These are phyloP conservation scores for Corythoichthys haematopterus DNA, from an alignment of 2,113 vertebrate species.

Conservation along the genomic window DNA sequence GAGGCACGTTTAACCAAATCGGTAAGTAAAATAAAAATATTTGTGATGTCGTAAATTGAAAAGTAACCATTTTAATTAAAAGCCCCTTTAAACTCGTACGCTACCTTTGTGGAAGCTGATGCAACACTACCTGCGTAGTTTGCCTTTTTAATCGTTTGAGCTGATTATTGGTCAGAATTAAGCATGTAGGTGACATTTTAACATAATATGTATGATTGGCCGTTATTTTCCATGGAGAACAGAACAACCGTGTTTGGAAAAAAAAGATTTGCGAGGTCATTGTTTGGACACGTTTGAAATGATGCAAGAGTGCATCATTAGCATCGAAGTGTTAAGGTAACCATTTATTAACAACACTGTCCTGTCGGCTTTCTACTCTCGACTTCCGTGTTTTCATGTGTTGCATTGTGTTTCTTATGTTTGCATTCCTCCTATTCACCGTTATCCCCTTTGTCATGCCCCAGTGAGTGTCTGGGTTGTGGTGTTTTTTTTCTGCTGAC, in stretches of 20 bases:
- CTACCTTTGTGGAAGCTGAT: slow-evolving; percentile 16
- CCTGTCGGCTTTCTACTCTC: no score
- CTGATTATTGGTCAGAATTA: neutral
- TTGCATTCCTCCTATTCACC: slow-evolving; percentile 42
- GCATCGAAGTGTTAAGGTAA: neutral
- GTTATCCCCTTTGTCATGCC: slow-evolving; percentile 28
- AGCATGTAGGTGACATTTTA: neutral
- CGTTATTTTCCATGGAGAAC: neutral
- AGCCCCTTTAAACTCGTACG: neutral
- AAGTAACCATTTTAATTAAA: accelerated
- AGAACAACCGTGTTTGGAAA: neutral
- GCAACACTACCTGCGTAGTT: slow-evolving; percentile 30
- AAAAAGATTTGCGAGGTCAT: neutral
- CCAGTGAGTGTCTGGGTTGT: slow-evolving; percentile 21
- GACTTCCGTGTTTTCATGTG: neutral
- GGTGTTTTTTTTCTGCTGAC: slow-evolving; percentile 12
- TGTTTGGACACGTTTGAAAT: neutral
- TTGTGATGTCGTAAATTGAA: accelerated
- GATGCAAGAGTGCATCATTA: neutral
- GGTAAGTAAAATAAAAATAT: slow-evolving; percentile 34
- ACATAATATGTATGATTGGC: neutral
- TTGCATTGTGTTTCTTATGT: slow-evolving; percentile 2
- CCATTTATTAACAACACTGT: no score
- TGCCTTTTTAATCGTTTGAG: neutral
- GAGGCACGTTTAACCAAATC: neutral